Evolutionary conservation across 1,140 invertebrate genomes (phyloP).

Genomic region (Aleiodes sp.): DNA sequence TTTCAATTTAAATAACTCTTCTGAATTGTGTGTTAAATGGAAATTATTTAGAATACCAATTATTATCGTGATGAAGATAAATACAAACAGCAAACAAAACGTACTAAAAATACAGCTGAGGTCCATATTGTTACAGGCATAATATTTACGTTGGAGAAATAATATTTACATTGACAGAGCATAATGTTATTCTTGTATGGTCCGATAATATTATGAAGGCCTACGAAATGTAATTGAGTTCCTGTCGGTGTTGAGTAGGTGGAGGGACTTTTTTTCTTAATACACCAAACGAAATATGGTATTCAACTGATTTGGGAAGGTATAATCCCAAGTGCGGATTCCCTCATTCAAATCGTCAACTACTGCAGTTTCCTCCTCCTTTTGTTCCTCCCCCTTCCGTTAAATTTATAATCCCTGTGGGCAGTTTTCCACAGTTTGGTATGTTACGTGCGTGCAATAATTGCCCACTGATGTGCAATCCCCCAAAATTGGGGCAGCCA

Average conservation of each 20-base stretch:
- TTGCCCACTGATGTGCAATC: slow-evolving; percentile 11
- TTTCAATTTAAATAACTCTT: too few relatives aligned
- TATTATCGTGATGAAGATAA: too few relatives aligned
- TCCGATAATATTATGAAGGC: slow-evolving; percentile 5
- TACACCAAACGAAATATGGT: too few relatives aligned
- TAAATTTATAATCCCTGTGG: slow-evolving; percentile 12
- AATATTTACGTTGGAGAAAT: neutral
- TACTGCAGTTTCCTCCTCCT: neutral
- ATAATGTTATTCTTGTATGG: neutral
- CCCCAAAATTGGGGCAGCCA: neutral
- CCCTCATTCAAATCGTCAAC: neutral
- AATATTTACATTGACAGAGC: neutral
- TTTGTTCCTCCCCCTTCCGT: too few relatives aligned
- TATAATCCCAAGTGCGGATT: neutral
- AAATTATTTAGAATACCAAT: too few relatives aligned
- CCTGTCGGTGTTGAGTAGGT: neutral
- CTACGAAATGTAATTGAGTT: neutral
- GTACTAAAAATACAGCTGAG: too few relatives aligned
- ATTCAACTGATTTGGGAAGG: too few relatives aligned
- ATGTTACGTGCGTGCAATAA: neutral
- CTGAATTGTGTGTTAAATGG: too few relatives aligned
- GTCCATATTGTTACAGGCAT: neutral
- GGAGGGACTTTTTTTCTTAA: too few relatives aligned
- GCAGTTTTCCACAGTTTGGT: neutral
- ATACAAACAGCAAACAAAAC: too few relatives aligned